These are phyloP conservation scores for Callipepla squamata DNA, from an alignment of 2,113 vertebrate genomes.

Conservation along the genomic window DNA sequence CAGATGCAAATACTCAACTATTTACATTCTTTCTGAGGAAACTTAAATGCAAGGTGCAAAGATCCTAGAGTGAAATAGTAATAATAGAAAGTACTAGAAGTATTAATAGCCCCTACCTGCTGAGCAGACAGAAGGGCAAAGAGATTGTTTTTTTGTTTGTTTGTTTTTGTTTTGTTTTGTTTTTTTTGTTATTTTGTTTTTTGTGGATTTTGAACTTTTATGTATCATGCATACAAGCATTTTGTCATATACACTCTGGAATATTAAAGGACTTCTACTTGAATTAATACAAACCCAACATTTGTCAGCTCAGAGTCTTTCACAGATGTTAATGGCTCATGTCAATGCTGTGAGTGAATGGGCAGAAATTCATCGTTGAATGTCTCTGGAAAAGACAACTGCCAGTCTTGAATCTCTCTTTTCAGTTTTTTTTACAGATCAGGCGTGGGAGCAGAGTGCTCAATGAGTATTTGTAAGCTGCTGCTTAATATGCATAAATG, in stretches of 20 bases:
- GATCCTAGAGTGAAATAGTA: background rate
- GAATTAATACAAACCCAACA: constrained; percentile 56
- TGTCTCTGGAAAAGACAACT: constrained; percentile 81
- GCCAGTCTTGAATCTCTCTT: constrained; percentile 73
- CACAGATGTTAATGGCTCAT: constrained; percentile 78
- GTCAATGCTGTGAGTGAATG: constrained; percentile 78
- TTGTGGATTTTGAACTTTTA: background rate
- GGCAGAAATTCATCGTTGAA: constrained; percentile 78
- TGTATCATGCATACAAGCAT: background rate
- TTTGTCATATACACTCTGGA: background rate
- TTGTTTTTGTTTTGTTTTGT: background rate
- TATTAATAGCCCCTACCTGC: background rate
- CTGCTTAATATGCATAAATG: constrained; percentile 89
- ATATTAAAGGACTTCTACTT: constrained; percentile 64
- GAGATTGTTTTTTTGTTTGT: background rate
- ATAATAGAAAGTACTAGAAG: background rate
- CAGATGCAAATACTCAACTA: background rate
- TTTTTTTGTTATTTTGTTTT: background rate
- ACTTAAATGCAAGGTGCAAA: background rate
- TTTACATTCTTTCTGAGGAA: background rate
- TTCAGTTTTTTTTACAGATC: constrained; percentile 78
- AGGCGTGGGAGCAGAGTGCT: constrained; percentile 80
- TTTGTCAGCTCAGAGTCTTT: constrained; percentile 76
- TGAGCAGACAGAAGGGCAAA: background rate
- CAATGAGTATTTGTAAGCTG: constrained; percentile 84